A percentile compares a stretch with the other conserved stretches of the same genome.
Evolutionary conservation across 30 jellyfish, hydroid and myxozoan genomes (phyloP).

Genomic region (Rhopilema esculentum): DNA sequence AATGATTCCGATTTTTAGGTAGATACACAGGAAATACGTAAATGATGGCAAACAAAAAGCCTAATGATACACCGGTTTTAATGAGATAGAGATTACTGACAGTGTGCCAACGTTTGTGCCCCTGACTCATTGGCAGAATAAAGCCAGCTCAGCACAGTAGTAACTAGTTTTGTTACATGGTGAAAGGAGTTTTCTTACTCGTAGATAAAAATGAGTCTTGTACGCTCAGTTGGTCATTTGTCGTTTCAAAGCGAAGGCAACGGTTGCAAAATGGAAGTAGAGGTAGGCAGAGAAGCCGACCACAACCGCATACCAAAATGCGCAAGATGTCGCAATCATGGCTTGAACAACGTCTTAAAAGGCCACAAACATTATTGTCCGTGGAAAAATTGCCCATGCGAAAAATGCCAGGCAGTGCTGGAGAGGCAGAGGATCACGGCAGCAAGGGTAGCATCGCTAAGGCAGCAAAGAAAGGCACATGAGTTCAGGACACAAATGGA

Average conservation of each 20-base stretch:
- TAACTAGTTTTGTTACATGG: neutral
- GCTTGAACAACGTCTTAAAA: conserved; percentile 51
- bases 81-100: conserved; percentile 16
- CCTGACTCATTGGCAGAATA: conserved; percentile 38
- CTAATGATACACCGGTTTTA: neutral
- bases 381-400: conserved; percentile 70
- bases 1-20: neutral
- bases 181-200: neutral
- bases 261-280: conserved; percentile 10
- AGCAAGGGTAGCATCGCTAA: conserved; percentile 69
- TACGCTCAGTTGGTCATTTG: conserved; percentile 11
- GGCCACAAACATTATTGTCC: conserved; percentile 79
- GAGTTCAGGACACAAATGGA: conserved; percentile 34
- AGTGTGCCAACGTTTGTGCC: conserved; percentile 40
- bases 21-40: conserved; percentile 41
- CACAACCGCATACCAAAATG: conserved; percentile 74
- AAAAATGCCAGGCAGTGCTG: conserved; percentile 62
- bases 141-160: neutral
- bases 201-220: conserved; percentile 20
- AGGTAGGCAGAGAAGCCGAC: conserved; percentile 14
- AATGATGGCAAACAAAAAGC: conserved; percentile 3
- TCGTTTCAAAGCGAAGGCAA: neutral
- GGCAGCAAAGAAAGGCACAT: conserved; percentile 67
- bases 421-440: conserved; percentile 75
- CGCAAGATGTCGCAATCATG: conserved; percentile 76